Evolutionary conservation across 2,797 vertebrate species (phyloP).

Genomic region (Protonibea diacanthus): DNA sequence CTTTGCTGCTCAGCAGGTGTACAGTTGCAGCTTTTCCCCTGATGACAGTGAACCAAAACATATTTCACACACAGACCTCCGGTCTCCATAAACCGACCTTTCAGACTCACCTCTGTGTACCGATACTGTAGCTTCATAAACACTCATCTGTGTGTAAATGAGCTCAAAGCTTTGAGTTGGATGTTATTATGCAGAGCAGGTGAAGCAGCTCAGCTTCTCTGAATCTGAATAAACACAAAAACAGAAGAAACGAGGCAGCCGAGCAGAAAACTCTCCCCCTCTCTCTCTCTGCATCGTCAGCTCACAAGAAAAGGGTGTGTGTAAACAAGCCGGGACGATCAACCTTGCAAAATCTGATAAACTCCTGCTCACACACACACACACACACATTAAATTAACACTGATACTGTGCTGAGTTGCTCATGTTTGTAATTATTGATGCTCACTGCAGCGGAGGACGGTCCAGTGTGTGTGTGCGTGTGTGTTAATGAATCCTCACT

Average conservation of each 20-base stretch:
- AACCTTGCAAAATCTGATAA: conserved; percentile 42
- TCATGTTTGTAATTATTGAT: conserved; percentile 57
- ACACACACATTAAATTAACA: conserved; percentile 22
- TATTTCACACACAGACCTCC: neutral
- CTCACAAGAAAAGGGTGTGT: conserved; percentile 33
- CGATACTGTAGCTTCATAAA: conserved; percentile 16
- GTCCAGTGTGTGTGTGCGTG: conserved; percentile 9
- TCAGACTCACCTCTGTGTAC: neutral
- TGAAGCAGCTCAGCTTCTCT: conserved; percentile 36
- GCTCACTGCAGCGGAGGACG: conserved; percentile 33
- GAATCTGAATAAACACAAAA: conserved; percentile 52
- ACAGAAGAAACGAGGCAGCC: conserved; percentile 47
- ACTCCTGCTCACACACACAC: conserved; percentile 21
- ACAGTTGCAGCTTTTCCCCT: too few relatives aligned
- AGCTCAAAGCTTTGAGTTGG: conserved; percentile 22
- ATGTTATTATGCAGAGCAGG: conserved; percentile 59
- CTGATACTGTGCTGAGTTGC: conserved; percentile 23
- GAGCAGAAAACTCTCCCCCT: conserved; percentile 40
- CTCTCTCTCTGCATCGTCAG: conserved; percentile 7
- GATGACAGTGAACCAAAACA: too few relatives aligned
- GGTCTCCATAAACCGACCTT: neutral
- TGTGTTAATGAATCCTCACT: conserved; percentile 59
- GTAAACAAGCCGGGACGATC: conserved; percentile 53
- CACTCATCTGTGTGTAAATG: conserved; percentile 35
- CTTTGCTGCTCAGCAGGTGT: too few relatives aligned